Conservation (phyloP, 92 coral and sea anemone species). For the Ricordea florida region DNA sequence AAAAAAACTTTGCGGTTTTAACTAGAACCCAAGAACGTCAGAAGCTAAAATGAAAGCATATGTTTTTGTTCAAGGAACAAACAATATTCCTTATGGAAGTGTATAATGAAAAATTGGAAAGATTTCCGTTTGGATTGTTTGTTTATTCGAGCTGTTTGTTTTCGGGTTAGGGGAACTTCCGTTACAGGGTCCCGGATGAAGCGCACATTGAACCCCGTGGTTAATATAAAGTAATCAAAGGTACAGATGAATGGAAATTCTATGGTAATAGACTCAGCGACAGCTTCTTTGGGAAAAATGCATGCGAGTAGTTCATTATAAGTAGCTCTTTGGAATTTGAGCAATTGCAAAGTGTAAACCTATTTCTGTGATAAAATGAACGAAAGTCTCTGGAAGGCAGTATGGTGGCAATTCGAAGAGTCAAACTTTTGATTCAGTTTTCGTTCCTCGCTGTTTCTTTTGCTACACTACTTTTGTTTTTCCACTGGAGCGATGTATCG, state of each 20-base stretch:
- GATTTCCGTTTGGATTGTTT: no score
- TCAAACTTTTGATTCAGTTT: slow-evolving; percentile 63
- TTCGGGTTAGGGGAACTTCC: neutral
- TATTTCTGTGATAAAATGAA: slow-evolving; percentile 46
- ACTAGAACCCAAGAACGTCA: no score
- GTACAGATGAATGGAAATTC: neutral
- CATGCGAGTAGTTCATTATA: neutral
- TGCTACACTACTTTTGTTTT: slow-evolving; percentile 40
- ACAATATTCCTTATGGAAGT: no score
- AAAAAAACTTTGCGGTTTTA: no score
- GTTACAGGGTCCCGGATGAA: slow-evolving; percentile 7
- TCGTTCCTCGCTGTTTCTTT: slow-evolving; percentile 51
- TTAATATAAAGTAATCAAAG: no score
- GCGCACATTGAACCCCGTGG: no score
- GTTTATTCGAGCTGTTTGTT: no score
- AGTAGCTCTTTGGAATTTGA: neutral
- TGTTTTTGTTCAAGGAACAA: no score
- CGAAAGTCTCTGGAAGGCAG: neutral
- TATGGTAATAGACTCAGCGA: neutral
- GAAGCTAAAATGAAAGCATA: no score
- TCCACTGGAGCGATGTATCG: slow-evolving; percentile 60
- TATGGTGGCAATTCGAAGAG: slow-evolving; percentile 72
- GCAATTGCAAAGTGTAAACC: no score
- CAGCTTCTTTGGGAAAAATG: neutral
- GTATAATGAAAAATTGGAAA: no score